Evolutionary conservation across 1,140 invertebrate species (phyloP).

Genomic region (Trachymyrmex cornetzi): DNA sequence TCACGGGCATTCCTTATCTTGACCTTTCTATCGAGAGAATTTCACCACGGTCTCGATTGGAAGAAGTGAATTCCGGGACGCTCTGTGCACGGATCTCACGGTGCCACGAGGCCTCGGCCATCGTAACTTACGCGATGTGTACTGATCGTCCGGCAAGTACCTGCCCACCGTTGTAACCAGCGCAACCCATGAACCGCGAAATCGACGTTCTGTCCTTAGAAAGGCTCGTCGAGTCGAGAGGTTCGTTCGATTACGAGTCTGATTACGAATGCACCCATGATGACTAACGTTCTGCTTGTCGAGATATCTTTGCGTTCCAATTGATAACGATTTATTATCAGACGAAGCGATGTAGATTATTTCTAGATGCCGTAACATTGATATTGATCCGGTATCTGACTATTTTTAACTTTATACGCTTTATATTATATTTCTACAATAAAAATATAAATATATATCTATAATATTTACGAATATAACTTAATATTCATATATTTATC

Average conservation of each 20-base stretch:
- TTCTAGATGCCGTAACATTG: neutral
- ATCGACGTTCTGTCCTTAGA: neutral
- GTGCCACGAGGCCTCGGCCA: slow-evolving; percentile 12
- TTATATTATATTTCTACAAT: neutral
- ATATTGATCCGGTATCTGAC: neutral
- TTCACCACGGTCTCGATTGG: neutral
- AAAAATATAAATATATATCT: too few relatives aligned
- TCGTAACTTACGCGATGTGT: slow-evolving; percentile 48
- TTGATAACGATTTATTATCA: neutral
- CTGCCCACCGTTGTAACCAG: neutral
- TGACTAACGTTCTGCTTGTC: neutral
- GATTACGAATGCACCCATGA: neutral
- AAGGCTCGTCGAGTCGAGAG: neutral
- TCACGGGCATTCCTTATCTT: neutral
- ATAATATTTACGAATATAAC: neutral
- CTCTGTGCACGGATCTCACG: neutral
- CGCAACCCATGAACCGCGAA: neutral
- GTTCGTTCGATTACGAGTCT: neutral
- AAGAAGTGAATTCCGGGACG: slow-evolving; percentile 3
- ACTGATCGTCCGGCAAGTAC: slow-evolving; percentile 12
- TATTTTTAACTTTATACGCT: neutral
- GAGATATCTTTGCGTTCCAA: neutral
- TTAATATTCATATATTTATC: neutral
- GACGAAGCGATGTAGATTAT: neutral
- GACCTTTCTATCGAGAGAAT: neutral